A percentile compares a stretch with the other conserved stretches of the same genome.
phyloP scores from a whole-genome alignment of 1,140 invertebrate genomes.

The Magallana angulata region DNA sequence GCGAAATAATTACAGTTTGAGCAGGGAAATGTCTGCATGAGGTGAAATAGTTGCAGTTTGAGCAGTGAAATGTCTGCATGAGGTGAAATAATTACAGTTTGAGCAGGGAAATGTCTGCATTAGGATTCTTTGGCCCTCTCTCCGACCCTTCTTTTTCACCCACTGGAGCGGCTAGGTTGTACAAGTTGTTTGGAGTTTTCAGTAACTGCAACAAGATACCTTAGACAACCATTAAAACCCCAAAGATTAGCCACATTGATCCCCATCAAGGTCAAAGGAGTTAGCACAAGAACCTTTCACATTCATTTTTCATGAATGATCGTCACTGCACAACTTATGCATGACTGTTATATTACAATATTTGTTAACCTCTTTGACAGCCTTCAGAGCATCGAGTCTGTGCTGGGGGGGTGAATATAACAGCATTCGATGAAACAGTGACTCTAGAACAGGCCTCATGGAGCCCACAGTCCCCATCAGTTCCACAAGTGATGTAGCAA shows the following conservation, averaged over 20 bases:
- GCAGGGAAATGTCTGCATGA: background rate
- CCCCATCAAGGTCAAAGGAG: no score
- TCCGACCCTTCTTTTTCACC: slow-evolving; percentile 22
- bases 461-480: slow-evolving; percentile 91
- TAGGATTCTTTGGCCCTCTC: slow-evolving; percentile 44
- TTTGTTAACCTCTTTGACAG: slow-evolving; percentile 85
- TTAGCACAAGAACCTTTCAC: no score
- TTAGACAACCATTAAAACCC: background rate
- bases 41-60: slow-evolving; percentile 85
- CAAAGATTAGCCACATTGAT: no score
- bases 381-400: slow-evolving; percentile 90
- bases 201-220: slow-evolving; percentile 46
- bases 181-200: slow-evolving; percentile 47
- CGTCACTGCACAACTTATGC: no score
- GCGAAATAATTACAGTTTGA: slow-evolving; percentile 85
- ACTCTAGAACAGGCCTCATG: slow-evolving; percentile 92
- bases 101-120: slow-evolving; percentile 89
- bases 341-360: no score
- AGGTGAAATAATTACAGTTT: slow-evolving; percentile 85
- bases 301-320: no score
- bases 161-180: slow-evolving; percentile 48
- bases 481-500: slow-evolving; percentile 91
- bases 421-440: slow-evolving; percentile 94
- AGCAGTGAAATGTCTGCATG: slow-evolving; percentile 88
- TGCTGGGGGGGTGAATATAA: slow-evolving; percentile 91